Evolutionary conservation across 2,797 vertebrate genomes (phyloP).

Genomic region (Typhlichthys subterraneus): DNA sequence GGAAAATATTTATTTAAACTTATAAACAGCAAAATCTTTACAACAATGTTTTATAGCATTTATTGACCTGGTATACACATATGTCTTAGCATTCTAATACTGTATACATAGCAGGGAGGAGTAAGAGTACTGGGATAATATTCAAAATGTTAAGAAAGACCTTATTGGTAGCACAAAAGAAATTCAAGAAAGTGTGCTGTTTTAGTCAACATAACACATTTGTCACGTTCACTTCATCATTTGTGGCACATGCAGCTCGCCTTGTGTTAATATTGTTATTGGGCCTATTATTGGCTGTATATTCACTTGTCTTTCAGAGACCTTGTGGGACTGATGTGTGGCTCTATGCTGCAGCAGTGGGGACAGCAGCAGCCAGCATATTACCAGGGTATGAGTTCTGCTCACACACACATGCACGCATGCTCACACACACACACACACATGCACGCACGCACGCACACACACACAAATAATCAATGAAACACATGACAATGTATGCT

Average conservation of each 20-base stretch:
- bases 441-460: not conserved
- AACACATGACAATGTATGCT: not conserved
- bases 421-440: conserved; percentile 1
- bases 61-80: conserved; percentile 17
- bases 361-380: not conserved
- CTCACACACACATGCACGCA: not conserved
- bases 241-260: not conserved
- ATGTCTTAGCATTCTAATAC: conserved; percentile 19
- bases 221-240: not conserved
- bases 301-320: not conserved
- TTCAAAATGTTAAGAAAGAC: not conserved
- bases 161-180: not conserved
- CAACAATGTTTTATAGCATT: conserved; percentile 20
- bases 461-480: not conserved
- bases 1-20: conserved; percentile 60
- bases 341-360: not conserved
- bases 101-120: not conserved
- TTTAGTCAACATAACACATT: not conserved
- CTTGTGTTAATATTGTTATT: not conserved
- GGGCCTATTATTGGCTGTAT: not conserved
- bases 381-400: not conserved
- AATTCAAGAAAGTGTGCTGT: too few relatives aligned
- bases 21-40: conserved; percentile 24
- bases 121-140: too few relatives aligned
- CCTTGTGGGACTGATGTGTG: not conserved